Evolutionary conservation across 2,888 invertebrate genomes (phyloP), one percentile per base, ranked within the genome.

Genomic region (Sericinus montela): DNA sequence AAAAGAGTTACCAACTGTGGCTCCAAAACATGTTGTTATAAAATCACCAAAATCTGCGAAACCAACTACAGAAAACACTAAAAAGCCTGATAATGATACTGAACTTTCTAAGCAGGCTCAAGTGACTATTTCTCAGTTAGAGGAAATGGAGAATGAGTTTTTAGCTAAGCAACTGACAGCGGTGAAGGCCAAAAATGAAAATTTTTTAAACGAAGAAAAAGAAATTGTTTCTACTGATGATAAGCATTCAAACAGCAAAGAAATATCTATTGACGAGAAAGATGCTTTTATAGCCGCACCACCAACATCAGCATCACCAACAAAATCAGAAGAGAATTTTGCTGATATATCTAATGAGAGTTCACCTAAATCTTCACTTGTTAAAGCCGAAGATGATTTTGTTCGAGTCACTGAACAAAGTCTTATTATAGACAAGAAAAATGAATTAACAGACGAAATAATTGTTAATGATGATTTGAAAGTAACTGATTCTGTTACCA

Each of bases 101-200:
- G 70, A 75, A 28, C 45, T 77, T 16, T 72, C 75, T n/a, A 62
- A 53, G 43, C 80, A 80, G 58, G 81, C 77, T 25, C 73, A 73
- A 58, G 65, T 70, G 7, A 82, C 81, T 15, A 75, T 71, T 39
- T 63, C 72, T 30, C 77, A 80, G 56, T 55, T 87, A 47, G 75
- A 86, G 50, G 76, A 67, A 8, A 82, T 88, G 76, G 90, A 89
- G 65, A 80, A 72, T 49, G 75, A 80, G 41, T 83, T 80, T 54
- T 69, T 88, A 47, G 60, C 62, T 0, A 79, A 75, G 50, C 73
- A 86, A 40, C 44, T 81, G 1, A 55, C 64, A 35, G 73, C 73
- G 45, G 82, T 70, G 58, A 62, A 66, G 53, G 70, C 61, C 23
- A 80, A 77, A 45, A 82, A 85, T 60, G 80, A 82, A 10, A 86